These are phyloP conservation scores for Poecilia latipinna DNA, from an alignment of 2,113 vertebrate species.

Conservation along the genomic window DNA sequence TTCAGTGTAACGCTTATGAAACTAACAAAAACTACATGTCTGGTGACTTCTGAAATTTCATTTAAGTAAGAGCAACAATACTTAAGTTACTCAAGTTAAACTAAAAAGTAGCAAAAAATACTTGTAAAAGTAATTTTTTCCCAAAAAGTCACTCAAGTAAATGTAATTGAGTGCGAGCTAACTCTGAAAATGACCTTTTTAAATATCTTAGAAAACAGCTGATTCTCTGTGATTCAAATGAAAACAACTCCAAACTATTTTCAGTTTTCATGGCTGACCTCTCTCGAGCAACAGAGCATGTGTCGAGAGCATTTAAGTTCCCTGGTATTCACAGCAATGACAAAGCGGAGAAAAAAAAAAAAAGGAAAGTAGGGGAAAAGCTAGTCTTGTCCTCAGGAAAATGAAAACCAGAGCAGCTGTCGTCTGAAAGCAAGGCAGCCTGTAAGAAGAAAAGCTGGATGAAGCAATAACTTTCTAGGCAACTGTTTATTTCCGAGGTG, in stretches of 20 bases:
- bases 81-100: no score
- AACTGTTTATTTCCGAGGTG: slow-evolving; percentile 23
- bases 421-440: slow-evolving; percentile 23
- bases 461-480: slow-evolving; percentile 33
- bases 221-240: neutral
- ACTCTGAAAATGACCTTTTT: neutral
- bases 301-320: neutral
- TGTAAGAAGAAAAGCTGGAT: slow-evolving; percentile 17
- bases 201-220: neutral
- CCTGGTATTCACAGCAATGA: neutral
- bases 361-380: neutral
- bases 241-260: neutral
- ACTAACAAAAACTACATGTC: no score
- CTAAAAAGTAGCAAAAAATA: no score
- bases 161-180: no score
- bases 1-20: no score
- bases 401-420: slow-evolving; percentile 18
- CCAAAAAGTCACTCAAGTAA: no score
- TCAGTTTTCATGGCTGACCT: neutral
- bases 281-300: neutral
- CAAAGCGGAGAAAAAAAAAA: neutral
- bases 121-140: no score
- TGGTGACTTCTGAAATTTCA: no score
- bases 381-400: slow-evolving; percentile 11
- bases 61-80: no score